Evolutionary conservation across 2,113 vertebrate genomes (phyloP).

Genomic region (Carettochelys insculpta): DNA sequence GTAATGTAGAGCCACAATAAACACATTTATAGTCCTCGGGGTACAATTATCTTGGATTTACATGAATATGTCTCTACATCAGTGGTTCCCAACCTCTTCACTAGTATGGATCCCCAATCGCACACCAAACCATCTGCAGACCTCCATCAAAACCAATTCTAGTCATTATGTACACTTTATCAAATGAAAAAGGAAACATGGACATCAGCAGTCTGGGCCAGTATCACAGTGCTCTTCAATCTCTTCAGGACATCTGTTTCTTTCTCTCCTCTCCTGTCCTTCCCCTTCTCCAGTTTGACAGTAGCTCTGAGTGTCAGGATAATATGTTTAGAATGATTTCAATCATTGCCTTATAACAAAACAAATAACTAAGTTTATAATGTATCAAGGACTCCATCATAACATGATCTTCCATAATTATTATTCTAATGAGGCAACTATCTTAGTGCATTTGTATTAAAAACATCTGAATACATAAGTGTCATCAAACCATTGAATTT

Average conservation of each 20-base stretch:
- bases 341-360: background rate
- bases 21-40: background rate
- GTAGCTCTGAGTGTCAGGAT: fast-evolving
- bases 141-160: too few relatives aligned
- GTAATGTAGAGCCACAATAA: background rate
- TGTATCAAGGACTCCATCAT: background rate
- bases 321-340: background rate
- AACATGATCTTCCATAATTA: background rate
- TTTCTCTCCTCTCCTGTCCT: background rate
- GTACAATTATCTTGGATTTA: background rate
- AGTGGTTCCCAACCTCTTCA: too few relatives aligned
- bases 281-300: background rate
- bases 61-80: fast-evolving
- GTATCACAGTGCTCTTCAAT: background rate
- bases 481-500: background rate
- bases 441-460: background rate
- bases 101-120: too few relatives aligned
- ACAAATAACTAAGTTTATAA: background rate
- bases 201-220: background rate
- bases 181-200: too few relatives aligned
- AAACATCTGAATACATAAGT: fast-evolving
- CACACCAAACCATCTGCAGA: too few relatives aligned
- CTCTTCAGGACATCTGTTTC: background rate
- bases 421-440: background rate
- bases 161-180: too few relatives aligned